Conservation (phyloP, 1,140 invertebrate genomes). For the Anadara kagoshimensis region DNA sequence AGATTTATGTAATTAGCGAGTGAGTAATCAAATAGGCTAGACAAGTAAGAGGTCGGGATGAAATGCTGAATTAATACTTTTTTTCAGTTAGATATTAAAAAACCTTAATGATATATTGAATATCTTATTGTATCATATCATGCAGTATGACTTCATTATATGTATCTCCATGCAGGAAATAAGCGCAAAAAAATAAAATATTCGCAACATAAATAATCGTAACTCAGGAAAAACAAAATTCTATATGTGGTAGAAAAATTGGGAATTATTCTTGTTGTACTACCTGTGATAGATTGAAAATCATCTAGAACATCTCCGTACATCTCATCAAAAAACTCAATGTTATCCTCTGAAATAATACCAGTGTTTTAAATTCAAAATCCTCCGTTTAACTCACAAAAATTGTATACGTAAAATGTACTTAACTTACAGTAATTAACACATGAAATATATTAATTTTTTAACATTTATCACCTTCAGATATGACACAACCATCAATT, state of each 20-base stretch:
- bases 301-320: constrained; percentile 51
- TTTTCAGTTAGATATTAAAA: no score
- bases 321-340: constrained; percentile 56
- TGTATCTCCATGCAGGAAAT: background rate
- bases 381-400: background rate
- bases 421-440: no score
- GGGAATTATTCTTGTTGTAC: background rate
- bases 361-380: background rate
- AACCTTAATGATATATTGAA: no score
- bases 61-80: no score
- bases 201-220: background rate
- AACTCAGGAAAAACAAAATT: background rate
- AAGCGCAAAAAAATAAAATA: background rate
- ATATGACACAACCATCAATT: no score
- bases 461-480: no score
- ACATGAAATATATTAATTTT: no score
- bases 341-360: constrained; percentile 54
- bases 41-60: no score
- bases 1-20: no score
- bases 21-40: no score
- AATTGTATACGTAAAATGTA: background rate
- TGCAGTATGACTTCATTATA: no score
- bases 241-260: constrained; percentile 5
- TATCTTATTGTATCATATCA: no score
- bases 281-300: constrained; percentile 44